Conservation (phyloP, 2,113 vertebrate species). For the Heterochromis multidens region DNA sequence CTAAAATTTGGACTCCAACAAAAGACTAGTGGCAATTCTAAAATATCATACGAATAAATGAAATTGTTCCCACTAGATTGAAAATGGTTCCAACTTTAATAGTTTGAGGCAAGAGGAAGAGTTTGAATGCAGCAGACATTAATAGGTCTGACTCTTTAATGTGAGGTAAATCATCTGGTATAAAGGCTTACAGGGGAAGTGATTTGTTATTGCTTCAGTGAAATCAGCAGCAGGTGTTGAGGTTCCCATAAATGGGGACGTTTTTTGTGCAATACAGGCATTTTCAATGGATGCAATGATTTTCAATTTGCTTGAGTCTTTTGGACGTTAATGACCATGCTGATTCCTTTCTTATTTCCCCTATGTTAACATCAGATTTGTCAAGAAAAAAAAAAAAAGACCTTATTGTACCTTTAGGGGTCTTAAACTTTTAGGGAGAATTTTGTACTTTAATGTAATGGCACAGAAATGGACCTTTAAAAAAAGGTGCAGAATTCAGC, state of each 20-base stretch:
- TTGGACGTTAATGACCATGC: background rate
- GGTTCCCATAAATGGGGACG: background rate
- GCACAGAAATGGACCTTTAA: too few relatives aligned
- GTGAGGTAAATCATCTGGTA: background rate
- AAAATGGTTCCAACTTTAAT: background rate
- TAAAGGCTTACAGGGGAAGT: background rate
- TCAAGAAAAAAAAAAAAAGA: background rate
- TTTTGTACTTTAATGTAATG: background rate
- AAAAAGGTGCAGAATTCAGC: background rate
- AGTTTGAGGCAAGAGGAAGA: background rate
- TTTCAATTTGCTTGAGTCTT: background rate
- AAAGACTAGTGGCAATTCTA: background rate
- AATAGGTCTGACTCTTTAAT: background rate
- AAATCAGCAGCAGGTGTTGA: background rate
- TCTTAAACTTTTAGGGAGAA: background rate
- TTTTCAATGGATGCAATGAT: background rate
- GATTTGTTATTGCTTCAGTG: background rate
- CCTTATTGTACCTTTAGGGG: background rate
- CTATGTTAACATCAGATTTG: background rate
- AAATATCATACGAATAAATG: conserved; percentile 25
- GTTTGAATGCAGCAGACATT: background rate
- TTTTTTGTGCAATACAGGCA: background rate
- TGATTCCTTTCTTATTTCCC: background rate
- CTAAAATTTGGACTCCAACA: conserved; percentile 38
- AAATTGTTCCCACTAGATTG: background rate